Conservation (phyloP, 2,113 vertebrate genomes). For the Pimephales promelas region DNA sequence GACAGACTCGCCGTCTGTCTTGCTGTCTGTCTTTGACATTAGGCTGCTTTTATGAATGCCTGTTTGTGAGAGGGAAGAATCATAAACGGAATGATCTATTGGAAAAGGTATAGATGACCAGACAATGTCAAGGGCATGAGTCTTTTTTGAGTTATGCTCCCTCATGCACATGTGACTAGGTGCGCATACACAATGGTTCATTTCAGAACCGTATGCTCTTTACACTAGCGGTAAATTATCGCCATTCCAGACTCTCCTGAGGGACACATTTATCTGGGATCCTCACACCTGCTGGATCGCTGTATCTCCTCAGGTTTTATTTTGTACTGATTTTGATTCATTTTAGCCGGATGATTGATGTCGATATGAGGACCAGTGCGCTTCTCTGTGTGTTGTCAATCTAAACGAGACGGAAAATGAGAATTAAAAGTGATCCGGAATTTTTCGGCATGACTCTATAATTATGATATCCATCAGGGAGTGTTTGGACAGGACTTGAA, state of each 20-base stretch:
- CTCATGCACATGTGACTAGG: slow-evolving; percentile 20
- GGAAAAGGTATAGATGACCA: slow-evolving; percentile 38
- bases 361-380: background rate
- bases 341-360: slow-evolving; percentile 5
- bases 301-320: background rate
- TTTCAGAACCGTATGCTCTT: slow-evolving; percentile 6
- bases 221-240: slow-evolving; percentile 37
- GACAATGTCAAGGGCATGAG: slow-evolving; percentile 44
- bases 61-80: slow-evolving; percentile 50
- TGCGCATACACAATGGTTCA: background rate
- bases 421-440: background rate
- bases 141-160: slow-evolving; percentile 25
- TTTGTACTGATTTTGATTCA: slow-evolving; percentile 6
- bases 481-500: slow-evolving; percentile 10
- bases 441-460: background rate
- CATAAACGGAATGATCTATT: slow-evolving; percentile 48
- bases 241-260: slow-evolving; percentile 37
- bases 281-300: slow-evolving; percentile 33
- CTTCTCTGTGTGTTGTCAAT: slow-evolving; percentile 19
- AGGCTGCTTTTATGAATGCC: slow-evolving; percentile 45
- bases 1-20: slow-evolving; percentile 41
- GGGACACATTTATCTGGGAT: slow-evolving; percentile 25
- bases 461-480: background rate
- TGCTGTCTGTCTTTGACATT: slow-evolving; percentile 49
- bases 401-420: slow-evolving; percentile 16